Evolutionary conservation across 1,140 invertebrate genomes (phyloP).

Genomic region (Tribolium madens): DNA sequence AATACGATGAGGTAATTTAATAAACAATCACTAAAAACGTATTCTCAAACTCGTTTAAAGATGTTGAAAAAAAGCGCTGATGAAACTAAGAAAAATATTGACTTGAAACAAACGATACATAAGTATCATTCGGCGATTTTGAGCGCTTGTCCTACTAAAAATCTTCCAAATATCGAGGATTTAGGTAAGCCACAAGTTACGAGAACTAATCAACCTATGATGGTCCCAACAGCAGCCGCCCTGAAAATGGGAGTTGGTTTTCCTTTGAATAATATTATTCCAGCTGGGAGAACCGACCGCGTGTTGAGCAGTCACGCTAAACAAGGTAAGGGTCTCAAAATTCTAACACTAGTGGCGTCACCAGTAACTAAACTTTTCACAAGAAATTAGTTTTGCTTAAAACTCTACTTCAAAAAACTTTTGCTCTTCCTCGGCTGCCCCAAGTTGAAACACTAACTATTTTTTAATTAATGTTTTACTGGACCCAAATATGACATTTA

Average conservation of each 20-base stretch:
- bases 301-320: conserved; percentile 71
- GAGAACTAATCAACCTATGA: conserved; percentile 68
- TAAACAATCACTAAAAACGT: background rate
- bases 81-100: conserved; percentile 62
- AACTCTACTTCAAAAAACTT: too few relatives aligned
- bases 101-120: conserved; percentile 68
- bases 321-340: conserved; percentile 65
- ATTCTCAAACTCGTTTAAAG: conserved; percentile 61
- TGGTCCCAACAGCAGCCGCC: conserved; percentile 82
- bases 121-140: conserved; percentile 73
- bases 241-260: conserved; percentile 87
- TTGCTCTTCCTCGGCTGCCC: too few relatives aligned
- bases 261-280: conserved; percentile 74
- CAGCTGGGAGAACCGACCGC: conserved; percentile 69
- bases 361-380: too few relatives aligned
- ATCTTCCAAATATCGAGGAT: conserved; percentile 68
- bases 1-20: conserved; percentile 80
- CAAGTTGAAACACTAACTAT: too few relatives aligned
- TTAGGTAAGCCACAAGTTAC: conserved; percentile 60
- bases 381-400: too few relatives aligned
- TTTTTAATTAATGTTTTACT: too few relatives aligned
- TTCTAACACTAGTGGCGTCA: too few relatives aligned
- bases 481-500: too few relatives aligned
- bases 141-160: conserved; percentile 71
- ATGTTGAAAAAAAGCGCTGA: conserved; percentile 72